Conservation (phyloP, 2,113 vertebrate genomes). For the Xerus inauris region DNA sequence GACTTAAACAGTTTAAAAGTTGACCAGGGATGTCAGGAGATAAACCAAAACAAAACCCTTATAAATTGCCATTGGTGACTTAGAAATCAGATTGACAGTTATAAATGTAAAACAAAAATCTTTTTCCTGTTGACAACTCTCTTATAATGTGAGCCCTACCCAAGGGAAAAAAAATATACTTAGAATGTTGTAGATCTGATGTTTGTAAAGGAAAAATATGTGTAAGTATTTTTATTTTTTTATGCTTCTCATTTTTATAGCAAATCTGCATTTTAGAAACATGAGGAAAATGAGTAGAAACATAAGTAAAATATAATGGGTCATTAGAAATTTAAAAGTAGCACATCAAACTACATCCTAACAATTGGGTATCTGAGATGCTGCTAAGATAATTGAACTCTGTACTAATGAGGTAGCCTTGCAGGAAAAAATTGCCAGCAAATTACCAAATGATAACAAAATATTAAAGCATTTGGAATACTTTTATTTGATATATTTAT, state of each 20-base stretch:
- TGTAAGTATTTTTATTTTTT: background rate
- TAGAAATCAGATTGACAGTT: constrained; percentile 2
- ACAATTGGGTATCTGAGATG: background rate
- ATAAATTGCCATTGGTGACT: background rate
- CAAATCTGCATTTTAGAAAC: constrained; percentile 13
- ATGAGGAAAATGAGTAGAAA: background rate
- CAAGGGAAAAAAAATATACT: background rate
- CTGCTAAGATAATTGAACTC: background rate
- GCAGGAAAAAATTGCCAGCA: background rate
- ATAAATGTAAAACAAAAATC: background rate
- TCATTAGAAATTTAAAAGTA: background rate
- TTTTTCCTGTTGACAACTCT: background rate
- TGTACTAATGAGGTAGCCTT: background rate
- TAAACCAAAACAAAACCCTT: background rate
- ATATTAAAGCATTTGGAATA: background rate
- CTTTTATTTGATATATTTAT: background rate
- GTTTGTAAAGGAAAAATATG: background rate
- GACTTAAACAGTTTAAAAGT: background rate
- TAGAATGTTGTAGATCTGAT: background rate
- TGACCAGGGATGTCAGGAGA: constrained; percentile 7
- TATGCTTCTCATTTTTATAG: background rate
- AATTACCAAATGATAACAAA: background rate
- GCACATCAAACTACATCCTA: background rate
- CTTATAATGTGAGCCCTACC: background rate
- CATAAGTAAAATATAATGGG: background rate